Evolutionary conservation across 2,888 invertebrate species (phyloP).

Genomic region (Acronicta alni): DNA sequence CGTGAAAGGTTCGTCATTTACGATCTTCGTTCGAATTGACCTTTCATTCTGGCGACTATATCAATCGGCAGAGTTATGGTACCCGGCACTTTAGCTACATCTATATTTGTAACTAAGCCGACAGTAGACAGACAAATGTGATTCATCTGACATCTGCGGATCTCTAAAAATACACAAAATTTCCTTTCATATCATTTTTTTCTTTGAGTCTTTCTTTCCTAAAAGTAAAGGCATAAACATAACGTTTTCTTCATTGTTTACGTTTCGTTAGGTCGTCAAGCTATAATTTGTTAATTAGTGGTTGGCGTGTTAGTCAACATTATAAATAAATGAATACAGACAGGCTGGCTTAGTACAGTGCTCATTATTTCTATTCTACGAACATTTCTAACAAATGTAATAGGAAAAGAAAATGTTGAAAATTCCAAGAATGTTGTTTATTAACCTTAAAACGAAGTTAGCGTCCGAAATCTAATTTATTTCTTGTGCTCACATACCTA

Average conservation of each 20-base stretch:
- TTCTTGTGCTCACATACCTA: slow-evolving; percentile 44
- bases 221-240: not conserved
- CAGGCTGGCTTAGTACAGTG: slow-evolving; percentile 31
- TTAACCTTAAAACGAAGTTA: slow-evolving; percentile 18
- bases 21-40: slow-evolving; percentile 51
- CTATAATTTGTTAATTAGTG: slow-evolving; percentile 47
- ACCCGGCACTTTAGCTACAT: slow-evolving; percentile 17
- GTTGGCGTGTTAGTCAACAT: slow-evolving; percentile 48
- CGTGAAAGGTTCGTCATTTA: slow-evolving; percentile 51
- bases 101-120: slow-evolving; percentile 35
- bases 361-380: slow-evolving; percentile 32
- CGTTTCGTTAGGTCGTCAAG: slow-evolving; percentile 12
- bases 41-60: slow-evolving; percentile 48
- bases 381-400: slow-evolving; percentile 33
- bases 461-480: slow-evolving; percentile 30
- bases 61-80: slow-evolving; percentile 37
- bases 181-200: slow-evolving; percentile 9
- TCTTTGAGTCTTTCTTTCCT: slow-evolving; percentile 1
- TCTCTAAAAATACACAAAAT: slow-evolving; percentile 27
- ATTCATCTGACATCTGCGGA: slow-evolving; percentile 24
- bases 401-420: slow-evolving; percentile 12
- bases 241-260: slow-evolving; percentile 13
- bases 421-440: slow-evolving; percentile 19
- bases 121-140: slow-evolving; percentile 31
- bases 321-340: slow-evolving; percentile 40